A percentile compares a stretch with the other conserved stretches of the same genome.
phyloP scores from a whole-genome alignment of 2,113 vertebrate species.

The Psilopogon haemacephalus region DNA sequence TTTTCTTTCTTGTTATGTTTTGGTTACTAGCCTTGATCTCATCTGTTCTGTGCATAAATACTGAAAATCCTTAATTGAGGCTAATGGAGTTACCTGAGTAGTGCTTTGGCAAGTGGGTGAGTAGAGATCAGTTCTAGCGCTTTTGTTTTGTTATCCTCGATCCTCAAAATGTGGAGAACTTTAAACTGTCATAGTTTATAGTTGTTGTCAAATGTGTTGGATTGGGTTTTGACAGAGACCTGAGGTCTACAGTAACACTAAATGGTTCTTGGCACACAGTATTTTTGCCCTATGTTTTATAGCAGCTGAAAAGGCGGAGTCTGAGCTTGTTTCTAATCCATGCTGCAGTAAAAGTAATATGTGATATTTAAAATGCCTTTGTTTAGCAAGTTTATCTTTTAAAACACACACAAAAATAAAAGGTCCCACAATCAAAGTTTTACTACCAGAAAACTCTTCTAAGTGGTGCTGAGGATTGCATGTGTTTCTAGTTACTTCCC shows the following conservation, averaged over 20 bases:
- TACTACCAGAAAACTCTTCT: not conserved
- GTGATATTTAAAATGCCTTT: not conserved
- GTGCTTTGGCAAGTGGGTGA: not conserved
- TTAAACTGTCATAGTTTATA: not conserved
- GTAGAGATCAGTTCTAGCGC: not conserved
- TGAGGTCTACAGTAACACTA: not conserved
- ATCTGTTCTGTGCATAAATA: not conserved
- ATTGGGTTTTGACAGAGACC: not conserved
- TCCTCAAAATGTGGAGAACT: not conserved
- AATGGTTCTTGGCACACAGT: not conserved
- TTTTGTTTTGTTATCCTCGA: not conserved
- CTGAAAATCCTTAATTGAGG: not conserved
- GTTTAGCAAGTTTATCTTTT: not conserved
- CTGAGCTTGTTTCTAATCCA: not conserved
- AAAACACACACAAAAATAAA: not conserved
- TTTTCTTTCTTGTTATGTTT: not conserved
- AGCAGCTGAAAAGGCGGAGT: not conserved
- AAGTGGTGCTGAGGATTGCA: not conserved
- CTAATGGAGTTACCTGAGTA: not conserved
- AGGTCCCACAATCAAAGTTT: not conserved
- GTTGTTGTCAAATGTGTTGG: not conserved
- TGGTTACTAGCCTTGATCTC: not conserved
- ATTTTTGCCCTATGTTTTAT: not conserved
- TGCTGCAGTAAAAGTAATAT: not conserved
- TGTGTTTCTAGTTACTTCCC: not conserved